Percentiles rank a stretch among this genome's conserved stretches.
These are phyloP conservation scores for Philypnodon macrostomus DNA, from an alignment of 2,797 vertebrate species.

Conservation along the genomic window DNA sequence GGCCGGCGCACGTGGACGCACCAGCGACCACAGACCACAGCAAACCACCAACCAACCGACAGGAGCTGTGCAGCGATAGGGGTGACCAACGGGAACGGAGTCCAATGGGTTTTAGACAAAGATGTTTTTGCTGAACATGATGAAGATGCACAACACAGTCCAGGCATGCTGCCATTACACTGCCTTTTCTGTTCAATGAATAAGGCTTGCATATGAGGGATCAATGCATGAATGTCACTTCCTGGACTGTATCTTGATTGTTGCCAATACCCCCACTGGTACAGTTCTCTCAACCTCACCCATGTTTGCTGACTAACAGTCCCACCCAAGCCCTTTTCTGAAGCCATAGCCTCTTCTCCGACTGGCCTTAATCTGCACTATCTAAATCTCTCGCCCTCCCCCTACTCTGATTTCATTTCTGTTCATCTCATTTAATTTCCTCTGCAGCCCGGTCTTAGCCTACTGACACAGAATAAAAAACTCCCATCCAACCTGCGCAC, in stretches of 20 bases:
- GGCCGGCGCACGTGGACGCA: slow-evolving; percentile 52
- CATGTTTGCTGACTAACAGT: slow-evolving; percentile 14
- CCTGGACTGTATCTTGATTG: slow-evolving; percentile 34
- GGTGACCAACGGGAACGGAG: slow-evolving; percentile 23
- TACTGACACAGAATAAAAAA: slow-evolving; percentile 39
- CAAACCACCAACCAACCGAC: slow-evolving; percentile 35
- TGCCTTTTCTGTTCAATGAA: slow-evolving; percentile 48
- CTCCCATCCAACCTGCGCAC: slow-evolving; percentile 10
- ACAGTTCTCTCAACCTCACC: slow-evolving; percentile 20
- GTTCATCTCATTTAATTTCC: slow-evolving; percentile 51
- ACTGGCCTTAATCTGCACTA: slow-evolving; percentile 16
- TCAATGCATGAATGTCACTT: slow-evolving; percentile 43
- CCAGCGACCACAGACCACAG: slow-evolving; percentile 51
- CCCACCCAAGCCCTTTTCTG: neutral
- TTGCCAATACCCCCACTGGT: slow-evolving; percentile 25
- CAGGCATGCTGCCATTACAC: slow-evolving; percentile 38
- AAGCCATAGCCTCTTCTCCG: slow-evolving; percentile 7
- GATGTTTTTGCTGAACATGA: slow-evolving; percentile 27
- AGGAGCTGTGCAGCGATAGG: slow-evolving; percentile 20
- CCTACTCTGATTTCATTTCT: slow-evolving; percentile 28
- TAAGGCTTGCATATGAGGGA: slow-evolving; percentile 30
- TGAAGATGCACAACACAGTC: slow-evolving; percentile 17
- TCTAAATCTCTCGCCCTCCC: slow-evolving; percentile 26
- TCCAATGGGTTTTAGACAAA: slow-evolving; percentile 31
- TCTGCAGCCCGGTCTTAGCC: slow-evolving; percentile 29